Base-by-base conservation (phyloP, 2,113 vertebrate genomes). In the Azemiops feae region DNA sequence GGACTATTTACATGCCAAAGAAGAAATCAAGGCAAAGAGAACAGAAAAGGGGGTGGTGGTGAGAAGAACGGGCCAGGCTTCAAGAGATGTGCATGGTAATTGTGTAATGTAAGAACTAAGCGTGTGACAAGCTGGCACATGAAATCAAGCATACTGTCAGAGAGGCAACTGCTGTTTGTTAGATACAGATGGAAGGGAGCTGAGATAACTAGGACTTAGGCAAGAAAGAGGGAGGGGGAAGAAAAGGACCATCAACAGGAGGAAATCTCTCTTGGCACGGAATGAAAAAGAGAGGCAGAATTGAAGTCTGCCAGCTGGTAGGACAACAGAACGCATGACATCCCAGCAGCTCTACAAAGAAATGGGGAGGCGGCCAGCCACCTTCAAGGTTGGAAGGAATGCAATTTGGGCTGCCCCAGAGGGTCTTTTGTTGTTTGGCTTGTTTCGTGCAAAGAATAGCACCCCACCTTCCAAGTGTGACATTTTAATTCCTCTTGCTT, bases 401-500 rank as follows among this genome's bases (percentile, higher is more conserved):
- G 27, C 45, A 27, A 7, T 87, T 25, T 7, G 85, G 85, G 43
- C 12, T 50, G 47, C 85, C 47, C 47, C 43, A 30, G 47, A 50
- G 85, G 25, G 18, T 5, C 43, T 50, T 30, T 30, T 87, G 85
- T 87, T 25, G 85, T 45, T 30, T 52, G 34, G 47, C 85, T 50
- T 87, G 12, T 30, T 87, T 52, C 25, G 7, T 30, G 93, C 90
- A 95, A n/a, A 96, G 85, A 88, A 94, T 95, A 20, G 10, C 55
- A 22, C 85, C 92, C 95, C 92, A 58, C 43, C 64, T 52, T 89
- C 92, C 94, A 92, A 69, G 85, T 91, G 18, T 89, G 92, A 81
- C 34, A 43, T 81, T 81, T 81, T 81, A 81, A 85, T 25, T 52
- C 18, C 50, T 53, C 89, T 7, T 1, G 18, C 34, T 22, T 91